A percentile compares a stretch with the other conserved stretches of the same genome.
Conservation (phyloP, 2,113 vertebrate species). For the Lota lota region DNA sequence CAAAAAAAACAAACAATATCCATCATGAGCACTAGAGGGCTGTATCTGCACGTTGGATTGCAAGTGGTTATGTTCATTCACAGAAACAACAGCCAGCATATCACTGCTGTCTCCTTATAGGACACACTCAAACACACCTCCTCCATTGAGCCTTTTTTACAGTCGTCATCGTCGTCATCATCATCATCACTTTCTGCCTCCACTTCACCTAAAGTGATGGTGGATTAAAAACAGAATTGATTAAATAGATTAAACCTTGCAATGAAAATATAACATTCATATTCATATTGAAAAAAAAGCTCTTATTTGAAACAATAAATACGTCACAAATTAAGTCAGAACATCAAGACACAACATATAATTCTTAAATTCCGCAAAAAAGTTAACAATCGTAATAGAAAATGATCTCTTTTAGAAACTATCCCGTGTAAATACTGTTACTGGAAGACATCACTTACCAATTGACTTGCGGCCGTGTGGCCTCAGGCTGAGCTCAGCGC, state of each 20-base stretch:
- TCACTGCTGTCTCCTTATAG: background rate
- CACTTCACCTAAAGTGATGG: conserved; percentile 79
- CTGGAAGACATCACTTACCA: conserved; percentile 54
- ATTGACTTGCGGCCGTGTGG: conserved; percentile 69
- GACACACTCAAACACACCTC: conserved; percentile 75
- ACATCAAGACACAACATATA: too few relatives aligned
- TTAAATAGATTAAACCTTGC: background rate
- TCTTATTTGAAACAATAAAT: too few relatives aligned
- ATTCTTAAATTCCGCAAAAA: too few relatives aligned
- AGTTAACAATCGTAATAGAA: too few relatives aligned
- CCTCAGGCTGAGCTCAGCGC: conserved; percentile 63
- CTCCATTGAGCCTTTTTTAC: conserved; percentile 96
- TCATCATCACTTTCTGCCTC: conserved; percentile 94
- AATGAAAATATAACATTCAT: too few relatives aligned
- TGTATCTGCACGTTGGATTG: too few relatives aligned
- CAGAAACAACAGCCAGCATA: background rate
- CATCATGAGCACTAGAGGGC: too few relatives aligned
- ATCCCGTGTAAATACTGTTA: background rate
- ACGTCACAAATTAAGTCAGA: too few relatives aligned
- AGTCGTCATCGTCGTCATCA: conserved; percentile 91
- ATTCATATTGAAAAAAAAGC: too few relatives aligned
- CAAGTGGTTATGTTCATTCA: too few relatives aligned
- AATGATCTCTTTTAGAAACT: too few relatives aligned
- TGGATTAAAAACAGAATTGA: background rate
- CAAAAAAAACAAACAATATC: too few relatives aligned